Evolutionary conservation across 1,140 invertebrate species (phyloP).

Genomic region (Achroia grisella): DNA sequence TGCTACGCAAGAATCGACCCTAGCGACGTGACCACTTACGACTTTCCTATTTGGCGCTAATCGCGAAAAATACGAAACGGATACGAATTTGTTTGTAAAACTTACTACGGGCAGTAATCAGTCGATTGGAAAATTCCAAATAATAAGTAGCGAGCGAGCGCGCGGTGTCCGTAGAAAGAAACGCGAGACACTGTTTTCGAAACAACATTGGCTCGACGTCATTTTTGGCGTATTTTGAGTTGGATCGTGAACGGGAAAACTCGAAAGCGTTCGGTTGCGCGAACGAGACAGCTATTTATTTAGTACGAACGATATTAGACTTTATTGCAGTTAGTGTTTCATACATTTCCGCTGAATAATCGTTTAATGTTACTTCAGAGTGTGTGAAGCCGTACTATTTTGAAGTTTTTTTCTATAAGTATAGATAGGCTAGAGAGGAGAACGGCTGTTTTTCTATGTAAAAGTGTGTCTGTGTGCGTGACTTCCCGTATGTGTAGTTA

Average conservation of each 20-base stretch:
- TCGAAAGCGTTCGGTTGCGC: conserved; percentile 64
- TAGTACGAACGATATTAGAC: conserved; percentile 39
- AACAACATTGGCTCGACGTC: conserved; percentile 64
- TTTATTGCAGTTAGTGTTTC: conserved; percentile 30
- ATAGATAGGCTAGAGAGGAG: conserved; percentile 53
- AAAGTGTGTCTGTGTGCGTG: conserved; percentile 48
- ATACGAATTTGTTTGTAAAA: conserved; percentile 67
- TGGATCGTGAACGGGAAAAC: conserved; percentile 68
- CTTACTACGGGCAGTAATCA: conserved; percentile 51
- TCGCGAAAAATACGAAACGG: conserved; percentile 64
- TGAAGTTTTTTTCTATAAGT: conserved; percentile 67
- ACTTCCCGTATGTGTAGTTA: conserved; percentile 64
- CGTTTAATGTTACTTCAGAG: conserved; percentile 32
- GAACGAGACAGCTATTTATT: conserved; percentile 38
- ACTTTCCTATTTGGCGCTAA: conserved; percentile 66
- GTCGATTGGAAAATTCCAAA: conserved; percentile 67
- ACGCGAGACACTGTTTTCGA: conserved; percentile 70
- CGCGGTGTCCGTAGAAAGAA: conserved; percentile 50
- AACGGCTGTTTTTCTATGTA: conserved; percentile 67
- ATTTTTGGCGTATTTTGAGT: conserved; percentile 74
- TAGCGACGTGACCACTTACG: conserved; percentile 44
- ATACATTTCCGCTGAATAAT: conserved; percentile 45
- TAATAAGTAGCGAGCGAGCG: conserved; percentile 46
- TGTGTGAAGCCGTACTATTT: conserved; percentile 65
- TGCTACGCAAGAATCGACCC: conserved; percentile 38